Base-by-base conservation (phyloP, 2,888 invertebrate genomes). In the Archaeoteleia sp. region DNA sequence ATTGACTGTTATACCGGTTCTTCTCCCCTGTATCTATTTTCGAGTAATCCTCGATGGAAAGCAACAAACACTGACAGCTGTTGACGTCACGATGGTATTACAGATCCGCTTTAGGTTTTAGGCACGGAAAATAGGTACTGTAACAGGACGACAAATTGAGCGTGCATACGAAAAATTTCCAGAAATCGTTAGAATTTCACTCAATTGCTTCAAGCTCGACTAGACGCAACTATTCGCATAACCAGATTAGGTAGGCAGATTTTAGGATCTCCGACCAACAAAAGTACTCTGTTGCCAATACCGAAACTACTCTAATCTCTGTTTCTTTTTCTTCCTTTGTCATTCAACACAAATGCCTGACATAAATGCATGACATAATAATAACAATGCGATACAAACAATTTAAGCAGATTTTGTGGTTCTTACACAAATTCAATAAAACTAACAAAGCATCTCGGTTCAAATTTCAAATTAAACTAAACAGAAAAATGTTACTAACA, bases 11-110 rank as follows among this genome's bases (percentile, higher is more conserved):
- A 74, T 73, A 77, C 57, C 62, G 54, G 49, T n/a, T n/a, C n/a
- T 61, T 63, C 66, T 71, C 72, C 73, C 75, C 62, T 66, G 70
- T 74, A 79, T 78, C 78, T 81, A 82, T 82, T 82, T 80, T 78
- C 78, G 74, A 78, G 77, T 83, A 83, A 83, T 82, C 82, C 82
- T 77, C 69, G 63, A 62, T 71, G 77, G 78, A 78, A 82, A 80
- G 79, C 83, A 82, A 82, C 83, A 82, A 82, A 81, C 77, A 82
- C 76, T 77, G 77, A 78, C 84, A 84, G 84, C 84, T 83, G 84
- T 77, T 81, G 77, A 82, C 75, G 76, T 75, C 74, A 72, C 68
- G 46, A 39, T 32, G 54, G 39, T 54, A 71, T 49, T 49, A 46
- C 63, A 63, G 63, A 63, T 65, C 66, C 65, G 67, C 58, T 67